A percentile compares a stretch with the other conserved stretches of the same genome.
These are phyloP conservation scores for Scrobipalpa atriplicella DNA, from an alignment of 2,888 invertebrate species.

Conservation along the genomic window DNA sequence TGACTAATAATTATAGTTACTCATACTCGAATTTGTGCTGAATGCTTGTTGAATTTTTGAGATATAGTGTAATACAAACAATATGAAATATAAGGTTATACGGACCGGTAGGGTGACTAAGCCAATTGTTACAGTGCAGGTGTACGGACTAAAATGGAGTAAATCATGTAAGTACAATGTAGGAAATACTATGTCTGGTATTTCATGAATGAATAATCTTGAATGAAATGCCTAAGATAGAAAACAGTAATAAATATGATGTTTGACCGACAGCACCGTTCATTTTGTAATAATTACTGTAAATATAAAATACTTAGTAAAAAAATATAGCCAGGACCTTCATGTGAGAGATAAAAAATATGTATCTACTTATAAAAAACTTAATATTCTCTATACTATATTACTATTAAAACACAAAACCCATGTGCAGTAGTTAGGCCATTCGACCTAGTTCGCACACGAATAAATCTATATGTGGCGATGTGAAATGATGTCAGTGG, in stretches of 20 bases:
- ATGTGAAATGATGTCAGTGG: not conserved
- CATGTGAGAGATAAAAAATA: too few species aligned
- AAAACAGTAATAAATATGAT: not conserved
- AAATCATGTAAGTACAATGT: not conserved
- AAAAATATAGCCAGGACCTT: too few species aligned
- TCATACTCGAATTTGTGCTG: too few species aligned
- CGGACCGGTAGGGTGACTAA: not conserved
- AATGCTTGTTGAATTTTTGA: too few species aligned
- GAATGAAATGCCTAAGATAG: not conserved
- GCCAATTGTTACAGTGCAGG: not conserved
- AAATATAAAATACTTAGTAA: too few species aligned
- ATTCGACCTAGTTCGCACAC: not conserved
- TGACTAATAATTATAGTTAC: too few species aligned
- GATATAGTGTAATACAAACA: not conserved
- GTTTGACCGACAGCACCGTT: too few species aligned
- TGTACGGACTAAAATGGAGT: not conserved
- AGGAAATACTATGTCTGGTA: not conserved
- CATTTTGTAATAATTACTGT: too few species aligned
- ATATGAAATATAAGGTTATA: not conserved
- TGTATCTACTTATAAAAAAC: too few species aligned
- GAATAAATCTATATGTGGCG: slow-evolving; percentile 6
- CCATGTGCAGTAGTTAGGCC: not conserved
- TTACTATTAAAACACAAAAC: too few species aligned
- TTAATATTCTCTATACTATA: too few species aligned
- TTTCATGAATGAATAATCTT: not conserved